Evolutionary conservation across 2,113 vertebrate species (phyloP), one percentile per base, ranked within the genome.

Genomic region (Eupsittula cactorum): DNA sequence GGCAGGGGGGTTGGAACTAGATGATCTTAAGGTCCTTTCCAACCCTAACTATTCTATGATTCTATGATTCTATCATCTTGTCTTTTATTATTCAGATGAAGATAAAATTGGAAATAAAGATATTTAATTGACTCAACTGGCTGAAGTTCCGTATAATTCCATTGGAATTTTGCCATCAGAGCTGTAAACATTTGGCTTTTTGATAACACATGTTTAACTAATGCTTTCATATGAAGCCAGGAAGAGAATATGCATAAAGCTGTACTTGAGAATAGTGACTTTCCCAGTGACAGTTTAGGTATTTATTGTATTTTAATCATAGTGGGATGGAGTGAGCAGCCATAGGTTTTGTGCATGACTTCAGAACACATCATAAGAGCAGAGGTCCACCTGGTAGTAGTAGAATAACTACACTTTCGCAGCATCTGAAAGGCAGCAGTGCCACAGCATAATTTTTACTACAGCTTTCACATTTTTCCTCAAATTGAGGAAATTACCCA

Each of bases 211-310:
- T 57, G 24, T 50, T 90, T 75, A 68, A 86, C 19, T 59, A 44
- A 46, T 8, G 49, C 92, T 89, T 94, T 90, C 62, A 86, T 90
- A 73, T 37, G 28, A 90, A 82, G 85, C 90, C 82, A 90, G 78
- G 60, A 85, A 82, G 13, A 15, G 69, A 90, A 82, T 57, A 49
- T 35, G 7, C 82, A 92, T 85, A 53, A 90, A 80, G 63, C 44
- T 49, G 82, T 85, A 44, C 75, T 80, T 77, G 20, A 90, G 63
- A 79, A 80, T 0, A 65, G 47, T 37, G 39, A 64, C 82, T 35
- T 82, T 76, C 33, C 52, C 59, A 68, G 42, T 88, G 75, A 80
- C 75, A 85, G 35, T 11, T 64, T 52, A 47, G 44, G 25, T 85
- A 57, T 68, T 92, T 47, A 47, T 23, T 76, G 28, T 55, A 62